These are phyloP conservation scores for Otus scops DNA, from an alignment of 2,797 vertebrate species.

Conservation along the genomic window DNA sequence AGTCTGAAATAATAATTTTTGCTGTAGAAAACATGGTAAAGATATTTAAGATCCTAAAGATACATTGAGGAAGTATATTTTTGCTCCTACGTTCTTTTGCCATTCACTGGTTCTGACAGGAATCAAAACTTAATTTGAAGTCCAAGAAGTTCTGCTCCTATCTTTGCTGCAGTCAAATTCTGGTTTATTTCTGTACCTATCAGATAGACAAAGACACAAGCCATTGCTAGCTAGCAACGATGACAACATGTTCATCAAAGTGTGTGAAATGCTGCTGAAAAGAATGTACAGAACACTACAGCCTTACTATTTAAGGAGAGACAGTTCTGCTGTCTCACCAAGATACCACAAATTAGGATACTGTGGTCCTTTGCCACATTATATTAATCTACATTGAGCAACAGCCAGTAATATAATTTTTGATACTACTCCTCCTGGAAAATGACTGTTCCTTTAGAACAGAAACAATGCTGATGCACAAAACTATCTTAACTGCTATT, in stretches of 20 bases:
- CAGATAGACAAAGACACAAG: background rate
- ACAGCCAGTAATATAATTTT: background rate
- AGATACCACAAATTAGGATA: background rate
- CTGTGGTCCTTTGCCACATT: background rate
- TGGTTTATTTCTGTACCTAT: background rate
- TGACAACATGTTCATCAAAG: background rate
- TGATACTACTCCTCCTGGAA: background rate
- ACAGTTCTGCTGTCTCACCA: background rate
- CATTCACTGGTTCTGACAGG: background rate
- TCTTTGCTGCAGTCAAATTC: background rate
- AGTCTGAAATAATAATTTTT: background rate
- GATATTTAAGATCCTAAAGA: background rate
- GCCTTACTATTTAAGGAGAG: background rate
- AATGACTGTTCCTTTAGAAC: background rate
- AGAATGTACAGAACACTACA: background rate
- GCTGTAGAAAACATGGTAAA: background rate
- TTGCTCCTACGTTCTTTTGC: background rate
- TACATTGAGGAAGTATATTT: background rate
- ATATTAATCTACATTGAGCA: accelerated
- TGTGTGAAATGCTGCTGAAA: background rate
- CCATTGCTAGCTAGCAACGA: accelerated
- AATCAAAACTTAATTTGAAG: background rate
- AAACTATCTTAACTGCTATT: background rate
- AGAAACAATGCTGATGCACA: background rate
- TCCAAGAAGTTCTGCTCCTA: background rate